phyloP scores from a whole-genome alignment of 1,140 invertebrate species.

The Atta cephalotes region DNA sequence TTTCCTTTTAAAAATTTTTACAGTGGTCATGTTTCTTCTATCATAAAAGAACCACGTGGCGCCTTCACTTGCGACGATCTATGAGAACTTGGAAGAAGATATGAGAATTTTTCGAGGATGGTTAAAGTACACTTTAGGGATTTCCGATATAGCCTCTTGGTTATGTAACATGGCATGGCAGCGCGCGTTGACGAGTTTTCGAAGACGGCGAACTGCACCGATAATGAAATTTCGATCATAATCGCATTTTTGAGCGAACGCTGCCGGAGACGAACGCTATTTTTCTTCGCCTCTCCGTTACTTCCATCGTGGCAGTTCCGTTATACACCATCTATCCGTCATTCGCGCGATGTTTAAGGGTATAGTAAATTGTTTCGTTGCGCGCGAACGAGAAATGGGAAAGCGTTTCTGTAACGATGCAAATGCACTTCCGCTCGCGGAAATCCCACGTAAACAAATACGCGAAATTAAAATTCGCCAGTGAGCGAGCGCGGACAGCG shows the following conservation, averaged over 20 bases:
- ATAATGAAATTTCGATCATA: conserved; percentile 60
- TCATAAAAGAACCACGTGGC: conserved; percentile 15
- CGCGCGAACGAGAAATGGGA: conserved; percentile 2
- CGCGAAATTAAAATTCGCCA: conserved; percentile 61
- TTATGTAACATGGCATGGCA: conserved; percentile 40
- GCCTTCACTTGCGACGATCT: conserved; percentile 15
- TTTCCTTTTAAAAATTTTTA: conserved; percentile 15
- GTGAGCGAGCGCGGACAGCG: conserved; percentile 53
- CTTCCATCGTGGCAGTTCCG: conserved; percentile 18
- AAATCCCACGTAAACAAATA: conserved; percentile 53
- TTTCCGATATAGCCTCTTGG: conserved; percentile 21
- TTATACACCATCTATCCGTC: conserved; percentile 49
- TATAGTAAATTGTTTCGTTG: conserved; percentile 62
- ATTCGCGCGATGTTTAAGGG: conserved; percentile 51
- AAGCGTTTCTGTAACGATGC: conserved; percentile 45
- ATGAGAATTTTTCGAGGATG: conserved; percentile 40
- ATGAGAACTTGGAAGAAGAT: conserved; percentile 18
- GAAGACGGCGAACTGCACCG: conserved; percentile 24
- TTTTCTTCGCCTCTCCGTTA: conserved; percentile 42
- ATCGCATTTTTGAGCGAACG: conserved; percentile 54
- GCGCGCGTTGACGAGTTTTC: conserved; percentile 40
- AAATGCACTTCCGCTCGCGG: conserved; percentile 50
- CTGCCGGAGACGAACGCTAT: conserved; percentile 31
- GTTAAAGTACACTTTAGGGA: conserved; percentile 47
- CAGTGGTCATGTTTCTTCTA: not conserved